phyloP scores from a whole-genome alignment of 1,140 invertebrate species.

The Pachypsylla venusta region DNA sequence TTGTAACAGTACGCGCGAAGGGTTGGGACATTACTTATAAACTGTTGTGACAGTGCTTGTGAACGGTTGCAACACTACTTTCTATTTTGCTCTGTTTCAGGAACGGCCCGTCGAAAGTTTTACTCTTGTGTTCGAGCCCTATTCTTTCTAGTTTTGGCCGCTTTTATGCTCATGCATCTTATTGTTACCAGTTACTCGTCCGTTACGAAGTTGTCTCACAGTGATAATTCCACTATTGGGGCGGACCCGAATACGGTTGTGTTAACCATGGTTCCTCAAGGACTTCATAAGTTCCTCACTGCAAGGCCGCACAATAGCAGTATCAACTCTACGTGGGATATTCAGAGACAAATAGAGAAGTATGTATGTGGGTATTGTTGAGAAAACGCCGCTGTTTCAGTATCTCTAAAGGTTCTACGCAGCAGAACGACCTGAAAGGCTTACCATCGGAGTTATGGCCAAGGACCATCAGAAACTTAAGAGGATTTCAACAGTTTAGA shows the following conservation, averaged over 20 bases:
- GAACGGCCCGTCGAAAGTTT: neutral
- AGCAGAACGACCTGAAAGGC: too few relatives aligned
- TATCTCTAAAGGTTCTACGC: too few relatives aligned
- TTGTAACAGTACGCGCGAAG: too few relatives aligned
- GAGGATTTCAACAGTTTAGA: too few relatives aligned
- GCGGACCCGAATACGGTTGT: slow-evolving; percentile 1
- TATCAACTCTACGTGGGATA: neutral
- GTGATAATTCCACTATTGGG: neutral
- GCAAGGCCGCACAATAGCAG: slow-evolving; percentile 3
- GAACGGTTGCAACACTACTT: neutral
- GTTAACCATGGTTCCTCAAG: neutral
- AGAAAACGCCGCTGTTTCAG: too few relatives aligned
- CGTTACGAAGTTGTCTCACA: neutral
- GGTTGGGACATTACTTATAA: too few relatives aligned
- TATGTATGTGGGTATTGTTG: too few relatives aligned
- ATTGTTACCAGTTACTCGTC: neutral
- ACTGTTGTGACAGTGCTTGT: too few relatives aligned
- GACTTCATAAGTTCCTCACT: slow-evolving; percentile 2
- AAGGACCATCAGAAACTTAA: too few relatives aligned
- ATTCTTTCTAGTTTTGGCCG: neutral
- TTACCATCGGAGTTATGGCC: too few relatives aligned
- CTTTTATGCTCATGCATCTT: neutral
- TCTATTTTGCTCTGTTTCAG: neutral
- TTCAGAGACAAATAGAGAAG: neutral
- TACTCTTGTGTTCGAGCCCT: neutral